Base-by-base conservation (phyloP, 2,113 vertebrate species). In the Ptyas mucosa region DNA sequence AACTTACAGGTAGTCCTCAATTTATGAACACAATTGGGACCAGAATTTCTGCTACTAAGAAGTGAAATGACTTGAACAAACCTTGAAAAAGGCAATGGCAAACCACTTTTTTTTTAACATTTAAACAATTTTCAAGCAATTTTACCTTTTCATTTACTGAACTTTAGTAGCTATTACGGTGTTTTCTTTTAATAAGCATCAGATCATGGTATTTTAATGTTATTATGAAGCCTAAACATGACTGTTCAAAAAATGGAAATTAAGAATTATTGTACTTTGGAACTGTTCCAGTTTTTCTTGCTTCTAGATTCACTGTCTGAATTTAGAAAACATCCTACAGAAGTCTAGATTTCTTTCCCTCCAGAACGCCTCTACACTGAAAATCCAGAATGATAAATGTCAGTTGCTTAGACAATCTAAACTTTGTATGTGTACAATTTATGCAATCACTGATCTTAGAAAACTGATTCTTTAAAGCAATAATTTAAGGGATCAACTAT, bases 41-140 rank as follows among this genome's bases (percentile, higher is more conserved):
- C 43, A 46, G 43, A 46, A 46, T 46, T 46, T 46, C 43, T 46
- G 43, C 43, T 46, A 4, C 43, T 46, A 46, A 46, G 43, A 46
- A 46, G 43, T 46, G 3, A 46, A 46, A 46, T 46, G 43, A 46
- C 4, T 46, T 46, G 43, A 46, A 46, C 75, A 81, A 43, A 43
- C 0, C 34, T 39, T 43, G 18, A 43, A 43, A 81, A 81, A 81
- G 75, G 34, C 75, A 39, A 81, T 3, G 8, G 75, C 18, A 43
- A 57, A 85, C 1, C 26, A 54, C 12, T 4, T 64, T 49, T 87
- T 51, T 12, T 23, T 54, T 54, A 15, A 95, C 95, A 95, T 96
- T 94, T 58, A 0, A 8, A 58, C 26, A 55, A 20, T 23, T 64
- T 85, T 57, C 87, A 51, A 53, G 18, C 53, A 26, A 18, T 9